A percentile compares a stretch with the other conserved stretches of the same genome.
Evolutionary conservation across 1,140 invertebrate species (phyloP).

Genomic region (Nebria ingens): DNA sequence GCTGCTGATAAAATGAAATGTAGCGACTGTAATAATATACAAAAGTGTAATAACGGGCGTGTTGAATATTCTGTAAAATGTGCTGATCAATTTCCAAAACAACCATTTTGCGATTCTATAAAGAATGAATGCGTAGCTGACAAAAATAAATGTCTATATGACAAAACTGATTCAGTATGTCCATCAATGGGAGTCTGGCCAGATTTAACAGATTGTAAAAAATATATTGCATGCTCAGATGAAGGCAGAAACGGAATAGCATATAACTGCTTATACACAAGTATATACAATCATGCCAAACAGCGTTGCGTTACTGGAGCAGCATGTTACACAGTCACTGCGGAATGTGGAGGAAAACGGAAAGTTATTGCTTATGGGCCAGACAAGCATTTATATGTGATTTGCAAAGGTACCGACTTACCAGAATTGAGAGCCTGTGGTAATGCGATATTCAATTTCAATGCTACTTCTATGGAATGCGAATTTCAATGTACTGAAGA

Average conservation of each 20-base stretch:
- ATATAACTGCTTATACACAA: not conserved
- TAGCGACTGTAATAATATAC: not conserved
- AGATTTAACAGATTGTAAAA: slow-evolving; percentile 5
- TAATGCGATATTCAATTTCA: not conserved
- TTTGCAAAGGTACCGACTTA: not conserved
- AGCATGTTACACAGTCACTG: not conserved
- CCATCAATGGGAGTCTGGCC: not conserved
- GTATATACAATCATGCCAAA: not conserved
- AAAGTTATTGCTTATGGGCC: slow-evolving; percentile 6
- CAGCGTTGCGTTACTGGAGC: not conserved
- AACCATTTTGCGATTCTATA: not conserved
- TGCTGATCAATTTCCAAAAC: not conserved
- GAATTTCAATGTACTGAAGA: not conserved
- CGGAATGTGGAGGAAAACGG: not conserved
- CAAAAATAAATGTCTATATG: not conserved
- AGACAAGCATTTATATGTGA: not conserved
- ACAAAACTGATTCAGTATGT: not conserved
- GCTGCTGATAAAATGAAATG: no score
- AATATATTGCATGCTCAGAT: not conserved
- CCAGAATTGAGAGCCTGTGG: not conserved
- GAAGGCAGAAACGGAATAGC: not conserved
- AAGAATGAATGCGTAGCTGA: not conserved
- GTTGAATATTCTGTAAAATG: not conserved
- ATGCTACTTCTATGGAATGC: not conserved
- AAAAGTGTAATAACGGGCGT: not conserved